These are phyloP conservation scores for Patella caerulea DNA, from an alignment of 2,888 invertebrate species.

Conservation along the genomic window DNA sequence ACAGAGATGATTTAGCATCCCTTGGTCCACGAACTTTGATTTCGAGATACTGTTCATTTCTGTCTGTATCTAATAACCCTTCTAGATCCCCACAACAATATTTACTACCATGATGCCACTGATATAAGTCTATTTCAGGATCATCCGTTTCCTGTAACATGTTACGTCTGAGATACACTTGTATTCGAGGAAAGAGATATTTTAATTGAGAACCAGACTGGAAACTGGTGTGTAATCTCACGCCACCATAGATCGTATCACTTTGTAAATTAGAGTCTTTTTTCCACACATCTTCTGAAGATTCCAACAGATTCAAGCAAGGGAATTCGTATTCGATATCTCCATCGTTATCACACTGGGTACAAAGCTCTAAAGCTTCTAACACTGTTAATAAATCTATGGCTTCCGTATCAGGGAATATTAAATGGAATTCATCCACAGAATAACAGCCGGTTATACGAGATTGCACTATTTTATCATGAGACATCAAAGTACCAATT, in stretches of 20 bases:
- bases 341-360: slow-evolving; percentile 80
- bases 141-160: slow-evolving; percentile 60
- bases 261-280: slow-evolving; percentile 66
- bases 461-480: slow-evolving; percentile 69
- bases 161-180: slow-evolving; percentile 77
- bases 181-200: slow-evolving; percentile 80
- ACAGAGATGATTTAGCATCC: slow-evolving; percentile 71
- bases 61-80: slow-evolving; percentile 78
- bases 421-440: slow-evolving; percentile 81
- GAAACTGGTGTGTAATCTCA: slow-evolving; percentile 74
- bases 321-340: slow-evolving; percentile 85
- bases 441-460: slow-evolving; percentile 79
- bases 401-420: slow-evolving; percentile 81
- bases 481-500: slow-evolving; percentile 78
- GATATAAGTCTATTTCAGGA: slow-evolving; percentile 77
- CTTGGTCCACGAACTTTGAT: slow-evolving; percentile 79
- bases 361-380: slow-evolving; percentile 81
- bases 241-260: slow-evolving; percentile 77
- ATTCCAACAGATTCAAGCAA: slow-evolving; percentile 78
- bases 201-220: slow-evolving; percentile 76
- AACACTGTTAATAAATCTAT: slow-evolving; percentile 78
- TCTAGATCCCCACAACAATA: slow-evolving; percentile 80
- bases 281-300: slow-evolving; percentile 80
- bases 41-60: slow-evolving; percentile 75
- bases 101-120: slow-evolving; percentile 82